These are phyloP conservation scores for Pyralis farinalis DNA, from an alignment of 2,888 invertebrate genomes.

Conservation along the genomic window DNA sequence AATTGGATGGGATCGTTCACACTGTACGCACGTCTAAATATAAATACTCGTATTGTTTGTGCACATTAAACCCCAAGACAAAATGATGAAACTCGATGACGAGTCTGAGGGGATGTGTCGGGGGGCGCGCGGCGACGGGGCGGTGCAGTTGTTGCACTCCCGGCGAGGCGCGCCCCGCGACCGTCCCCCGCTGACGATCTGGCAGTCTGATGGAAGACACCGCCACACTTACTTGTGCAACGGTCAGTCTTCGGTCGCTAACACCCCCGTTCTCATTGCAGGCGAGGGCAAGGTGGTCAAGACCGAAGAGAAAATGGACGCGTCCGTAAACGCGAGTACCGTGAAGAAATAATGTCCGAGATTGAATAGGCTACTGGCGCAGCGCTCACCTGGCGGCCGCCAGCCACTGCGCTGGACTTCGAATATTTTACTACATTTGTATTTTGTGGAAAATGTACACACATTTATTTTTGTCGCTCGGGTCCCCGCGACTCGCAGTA, in stretches of 20 bases:
- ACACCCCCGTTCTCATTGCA: slow-evolving; percentile 27
- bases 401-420: slow-evolving; percentile 1
- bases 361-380: neutral
- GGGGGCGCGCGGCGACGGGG: slow-evolving; percentile 17
- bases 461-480: slow-evolving; percentile 45
- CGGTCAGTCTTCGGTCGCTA: neutral
- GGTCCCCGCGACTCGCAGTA: slow-evolving; percentile 40
- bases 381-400: neutral
- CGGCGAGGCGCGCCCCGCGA: slow-evolving; percentile 10
- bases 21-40: too few relatives aligned
- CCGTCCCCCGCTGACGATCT: slow-evolving; percentile 28
- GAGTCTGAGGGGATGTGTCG: slow-evolving; percentile 35
- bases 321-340: slow-evolving; percentile 42
- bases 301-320: slow-evolving; percentile 72
- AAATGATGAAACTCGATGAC: slow-evolving; percentile 59
- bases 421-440: slow-evolving; percentile 25
- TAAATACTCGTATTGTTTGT: too few relatives aligned
- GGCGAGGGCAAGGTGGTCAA: slow-evolving; percentile 75
- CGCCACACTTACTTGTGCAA: neutral
- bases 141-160: too few relatives aligned
- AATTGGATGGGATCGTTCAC: too few relatives aligned
- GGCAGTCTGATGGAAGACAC: slow-evolving; percentile 51
- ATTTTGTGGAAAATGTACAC: slow-evolving; percentile 39
- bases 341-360: slow-evolving; percentile 48
- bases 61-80: too few relatives aligned